Conservation (phyloP, 2,888 invertebrate genomes). For the Camptogramma bilineatum region DNA sequence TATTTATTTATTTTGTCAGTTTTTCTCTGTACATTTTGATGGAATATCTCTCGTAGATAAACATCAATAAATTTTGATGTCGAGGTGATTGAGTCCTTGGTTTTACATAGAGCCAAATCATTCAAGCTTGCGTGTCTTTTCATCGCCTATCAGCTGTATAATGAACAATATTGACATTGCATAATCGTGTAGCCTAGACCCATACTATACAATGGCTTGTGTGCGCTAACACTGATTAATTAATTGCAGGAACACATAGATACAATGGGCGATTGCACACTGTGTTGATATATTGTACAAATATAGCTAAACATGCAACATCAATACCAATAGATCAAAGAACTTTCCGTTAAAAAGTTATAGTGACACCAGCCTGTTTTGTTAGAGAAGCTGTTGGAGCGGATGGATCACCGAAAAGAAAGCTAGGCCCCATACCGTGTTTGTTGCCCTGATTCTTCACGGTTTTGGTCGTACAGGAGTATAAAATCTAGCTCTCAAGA, state of each 20-base stretch:
- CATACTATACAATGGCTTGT: neutral
- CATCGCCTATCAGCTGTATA: neutral
- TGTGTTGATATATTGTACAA: neutral
- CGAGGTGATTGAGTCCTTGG: no score
- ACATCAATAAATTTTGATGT: no score
- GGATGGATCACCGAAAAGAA: no score
- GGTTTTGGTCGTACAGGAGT: no score
- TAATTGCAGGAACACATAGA: neutral
- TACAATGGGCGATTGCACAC: neutral
- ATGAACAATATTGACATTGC: neutral
- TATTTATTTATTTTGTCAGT: no score
- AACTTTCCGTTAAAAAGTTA: neutral
- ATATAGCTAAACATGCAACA: neutral
- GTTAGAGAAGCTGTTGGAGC: no score
- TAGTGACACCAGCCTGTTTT: no score
- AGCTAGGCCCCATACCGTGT: no score
- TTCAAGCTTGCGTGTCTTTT: neutral
- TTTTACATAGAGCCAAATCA: neutral
- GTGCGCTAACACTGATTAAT: neutral
- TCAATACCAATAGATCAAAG: neutral
- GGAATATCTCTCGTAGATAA: no score
- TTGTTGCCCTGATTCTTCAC: no score
- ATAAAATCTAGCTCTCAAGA: no score
- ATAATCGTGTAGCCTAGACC: neutral
- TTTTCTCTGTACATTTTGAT: no score